Percentiles rank a stretch among this genome's conserved stretches.
Conservation (phyloP, 2,797 vertebrate species). For the Hylomyscus alleni region DNA sequence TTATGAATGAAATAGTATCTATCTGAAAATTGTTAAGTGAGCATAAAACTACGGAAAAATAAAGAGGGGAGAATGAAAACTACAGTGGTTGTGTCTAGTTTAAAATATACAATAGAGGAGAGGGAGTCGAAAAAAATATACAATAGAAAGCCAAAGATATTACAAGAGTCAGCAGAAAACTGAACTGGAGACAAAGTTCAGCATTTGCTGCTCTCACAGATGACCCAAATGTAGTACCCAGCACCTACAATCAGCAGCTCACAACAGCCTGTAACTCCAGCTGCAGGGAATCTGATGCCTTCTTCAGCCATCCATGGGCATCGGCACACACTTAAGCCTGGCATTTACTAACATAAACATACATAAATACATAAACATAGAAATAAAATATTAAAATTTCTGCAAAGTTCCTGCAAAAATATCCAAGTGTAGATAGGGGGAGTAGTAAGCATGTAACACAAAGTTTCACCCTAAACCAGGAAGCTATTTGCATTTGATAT, state of each 20-base stretch:
- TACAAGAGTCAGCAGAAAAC: neutral
- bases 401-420: neutral
- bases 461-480: neutral
- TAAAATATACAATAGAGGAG: neutral
- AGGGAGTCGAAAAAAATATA: too few relatives aligned
- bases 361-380: neutral
- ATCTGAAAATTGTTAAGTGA: neutral
- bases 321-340: neutral
- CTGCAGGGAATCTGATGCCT: too few relatives aligned
- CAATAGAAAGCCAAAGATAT: neutral
- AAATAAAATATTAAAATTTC: neutral
- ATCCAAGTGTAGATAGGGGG: neutral
- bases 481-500: neutral
- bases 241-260: neutral
- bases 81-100: neutral
- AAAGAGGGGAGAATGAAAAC: constrained; percentile 26
- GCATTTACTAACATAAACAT: neutral
- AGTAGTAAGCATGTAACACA: neutral
- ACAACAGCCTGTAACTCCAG: neutral
- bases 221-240: too few relatives aligned
- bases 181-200: too few relatives aligned
- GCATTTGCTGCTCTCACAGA: neutral
- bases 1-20: neutral
- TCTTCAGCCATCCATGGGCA: too few relatives aligned
- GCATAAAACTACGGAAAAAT: neutral